phyloP scores from a whole-genome alignment of 1,140 invertebrate species.

The Thaumatotibia leucotreta region DNA sequence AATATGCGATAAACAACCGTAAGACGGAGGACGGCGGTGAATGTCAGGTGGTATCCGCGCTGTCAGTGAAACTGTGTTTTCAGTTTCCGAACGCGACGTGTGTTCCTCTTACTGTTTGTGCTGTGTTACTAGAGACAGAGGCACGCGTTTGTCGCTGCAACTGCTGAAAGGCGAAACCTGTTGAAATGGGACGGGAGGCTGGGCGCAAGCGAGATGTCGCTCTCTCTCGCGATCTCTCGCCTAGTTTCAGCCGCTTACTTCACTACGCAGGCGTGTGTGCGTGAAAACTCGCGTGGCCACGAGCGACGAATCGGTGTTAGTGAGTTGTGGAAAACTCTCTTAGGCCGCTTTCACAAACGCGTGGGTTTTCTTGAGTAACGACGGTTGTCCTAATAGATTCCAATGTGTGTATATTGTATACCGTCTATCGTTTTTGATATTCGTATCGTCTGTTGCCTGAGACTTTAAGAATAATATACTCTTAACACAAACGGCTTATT shows the following conservation, averaged over 20 bases:
- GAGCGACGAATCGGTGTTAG: conserved; percentile 60
- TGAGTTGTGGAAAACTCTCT: conserved; percentile 73
- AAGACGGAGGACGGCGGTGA: conserved; percentile 44
- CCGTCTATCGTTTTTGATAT: conserved; percentile 5
- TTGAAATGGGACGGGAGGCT: conserved; percentile 67
- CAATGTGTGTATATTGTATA: conserved; percentile 26
- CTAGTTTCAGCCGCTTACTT: conserved; percentile 69
- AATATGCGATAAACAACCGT: conserved; percentile 33
- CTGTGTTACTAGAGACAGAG: conserved; percentile 70
- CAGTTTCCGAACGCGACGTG: conserved; percentile 65
- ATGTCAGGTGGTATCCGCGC: conserved; percentile 64
- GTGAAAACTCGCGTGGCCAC: conserved; percentile 66
- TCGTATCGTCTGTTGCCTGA: neutral
- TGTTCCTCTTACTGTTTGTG: conserved; percentile 67
- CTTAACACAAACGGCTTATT: no score
- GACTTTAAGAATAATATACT: no score
- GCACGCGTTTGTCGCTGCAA: conserved; percentile 66
- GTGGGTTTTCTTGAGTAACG: conserved; percentile 44
- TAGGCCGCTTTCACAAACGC: conserved; percentile 63
- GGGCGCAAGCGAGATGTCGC: conserved; percentile 48
- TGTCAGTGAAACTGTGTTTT: conserved; percentile 73
- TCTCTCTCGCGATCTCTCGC: conserved; percentile 24
- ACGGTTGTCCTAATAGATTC: conserved; percentile 28
- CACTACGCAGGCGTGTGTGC: conserved; percentile 58
- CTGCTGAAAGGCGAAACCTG: conserved; percentile 74